Conservation (phyloP, 2,797 vertebrate species). For the Lithobates pipiens region DNA sequence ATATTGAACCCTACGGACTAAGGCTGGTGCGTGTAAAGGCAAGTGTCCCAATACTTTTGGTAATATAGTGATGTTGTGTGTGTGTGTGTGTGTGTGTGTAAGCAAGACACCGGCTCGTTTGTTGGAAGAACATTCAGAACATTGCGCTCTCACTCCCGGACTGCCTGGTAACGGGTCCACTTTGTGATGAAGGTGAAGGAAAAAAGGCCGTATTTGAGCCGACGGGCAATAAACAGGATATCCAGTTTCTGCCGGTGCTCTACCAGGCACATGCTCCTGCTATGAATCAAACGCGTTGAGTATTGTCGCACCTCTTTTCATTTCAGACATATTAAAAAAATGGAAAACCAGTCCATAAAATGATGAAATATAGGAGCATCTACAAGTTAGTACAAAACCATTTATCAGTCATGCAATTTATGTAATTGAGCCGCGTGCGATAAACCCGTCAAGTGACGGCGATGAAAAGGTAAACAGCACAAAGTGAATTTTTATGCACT, state of each 20-base stretch:
- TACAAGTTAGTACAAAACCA: not conserved
- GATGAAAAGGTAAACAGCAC: slow-evolving; percentile 12
- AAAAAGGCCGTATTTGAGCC: not conserved
- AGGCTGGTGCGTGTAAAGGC: too few relatives aligned
- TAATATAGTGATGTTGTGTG: too few relatives aligned
- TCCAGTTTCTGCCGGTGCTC: slow-evolving; percentile 28
- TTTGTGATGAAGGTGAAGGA: not conserved
- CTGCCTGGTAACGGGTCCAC: not conserved
- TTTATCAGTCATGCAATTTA: slow-evolving; percentile 9
- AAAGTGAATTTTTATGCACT: slow-evolving; percentile 10
- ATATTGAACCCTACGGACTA: too few relatives aligned
- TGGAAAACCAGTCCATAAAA: slow-evolving; percentile 9
- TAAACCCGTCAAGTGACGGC: not conserved
- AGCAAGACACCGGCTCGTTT: not conserved
- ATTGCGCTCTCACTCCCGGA: not conserved
- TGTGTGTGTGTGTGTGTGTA: too few relatives aligned
- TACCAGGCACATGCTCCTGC: not conserved
- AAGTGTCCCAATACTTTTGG: too few relatives aligned
- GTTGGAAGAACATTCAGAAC: not conserved
- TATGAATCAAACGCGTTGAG: slow-evolving; percentile 1
- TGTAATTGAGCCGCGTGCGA: slow-evolving; percentile 10
- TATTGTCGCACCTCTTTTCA: slow-evolving; percentile 3
- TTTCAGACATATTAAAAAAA: not conserved
- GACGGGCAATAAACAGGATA: slow-evolving; percentile 5
- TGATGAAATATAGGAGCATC: slow-evolving; percentile 20